phyloP scores from a whole-genome alignment of 1,140 invertebrate genomes.

The Aphidius gifuensis region DNA sequence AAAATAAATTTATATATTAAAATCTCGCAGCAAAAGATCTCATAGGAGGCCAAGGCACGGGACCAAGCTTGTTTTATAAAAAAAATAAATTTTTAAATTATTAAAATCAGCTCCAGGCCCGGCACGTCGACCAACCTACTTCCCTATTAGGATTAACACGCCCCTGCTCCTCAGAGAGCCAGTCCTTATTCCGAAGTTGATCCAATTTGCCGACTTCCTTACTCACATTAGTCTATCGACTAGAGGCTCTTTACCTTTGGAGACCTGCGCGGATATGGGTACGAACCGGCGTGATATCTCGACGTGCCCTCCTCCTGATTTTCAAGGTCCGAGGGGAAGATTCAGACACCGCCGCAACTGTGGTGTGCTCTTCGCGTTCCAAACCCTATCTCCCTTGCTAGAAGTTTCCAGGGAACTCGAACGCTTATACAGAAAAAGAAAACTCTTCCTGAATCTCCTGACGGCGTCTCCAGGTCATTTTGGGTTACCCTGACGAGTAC shows the following conservation, averaged over 20 bases:
- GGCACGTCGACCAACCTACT: too few relatives aligned
- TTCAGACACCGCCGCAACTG: conserved; percentile 68
- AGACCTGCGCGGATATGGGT: too few relatives aligned
- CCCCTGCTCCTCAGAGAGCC: too few relatives aligned
- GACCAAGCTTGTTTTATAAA: too few relatives aligned
- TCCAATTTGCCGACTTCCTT: conserved; percentile 82
- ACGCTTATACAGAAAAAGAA: conserved; percentile 76
- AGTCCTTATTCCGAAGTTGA: conserved; percentile 79
- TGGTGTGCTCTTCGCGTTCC: conserved; percentile 69
- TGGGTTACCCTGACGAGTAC: conserved; percentile 58
- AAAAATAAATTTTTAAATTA: too few relatives aligned
- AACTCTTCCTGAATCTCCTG: conserved; percentile 73
- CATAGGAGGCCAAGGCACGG: too few relatives aligned
- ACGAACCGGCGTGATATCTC: too few relatives aligned
- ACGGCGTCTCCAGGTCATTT: conserved; percentile 68
- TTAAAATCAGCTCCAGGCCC: too few relatives aligned
- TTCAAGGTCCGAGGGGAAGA: conserved; percentile 68
- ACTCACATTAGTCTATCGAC: conserved; percentile 86
- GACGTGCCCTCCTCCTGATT: conserved; percentile 66
- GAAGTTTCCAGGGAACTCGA: conserved; percentile 70
- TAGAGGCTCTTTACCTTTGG: too few relatives aligned
- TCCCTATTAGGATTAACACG: too few relatives aligned
- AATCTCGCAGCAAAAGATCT: too few relatives aligned
- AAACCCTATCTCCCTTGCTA: conserved; percentile 69
- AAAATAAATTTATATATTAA: too few relatives aligned